Evolutionary conservation across 2,113 vertebrate genomes (phyloP), one percentile per base, ranked within the genome.

Genomic region (Oreotrochilus melanogaster): DNA sequence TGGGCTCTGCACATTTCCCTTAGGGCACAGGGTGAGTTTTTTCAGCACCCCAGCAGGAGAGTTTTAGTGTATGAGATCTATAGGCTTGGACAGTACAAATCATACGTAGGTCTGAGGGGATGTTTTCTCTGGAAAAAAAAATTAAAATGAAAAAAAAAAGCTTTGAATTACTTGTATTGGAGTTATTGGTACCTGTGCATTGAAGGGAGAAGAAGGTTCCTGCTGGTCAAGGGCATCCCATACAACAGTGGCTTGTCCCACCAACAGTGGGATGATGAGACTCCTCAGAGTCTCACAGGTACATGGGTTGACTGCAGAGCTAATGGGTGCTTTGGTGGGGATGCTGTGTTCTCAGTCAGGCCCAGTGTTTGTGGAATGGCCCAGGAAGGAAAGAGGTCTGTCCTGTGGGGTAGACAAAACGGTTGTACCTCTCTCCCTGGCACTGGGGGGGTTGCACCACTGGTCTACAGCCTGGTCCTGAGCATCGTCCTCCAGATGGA

Each of bases 281-380:
- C 39, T 39, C 39, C 39, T 39, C 39, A 39, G 39, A 39, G 39
- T 11, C 39, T 39, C 39, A 39, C 39, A 39, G 39, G 39, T 39
- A 39, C 39, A 39, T 39, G 39, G 39, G 39, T 39, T 39, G 25
- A 12, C 14, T 6, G 15, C 43, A 14, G 48, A 51, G 28, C 10
- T 11, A 4, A 0, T 0, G 2, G 43, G 35, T 39, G 69, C 69
- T 54, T n/a, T 50, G 45, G n/a, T 33, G 28, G 60, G 37, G 61
- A 18, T 1, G 0, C 14, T 7, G 65, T 56, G 35, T 28, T 16
- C 18, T 8, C 3, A 16, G 6, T n/a, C 33, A 6, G 48, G 7
- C 8, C 21, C 1, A 0, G n/a, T 0, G 0, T 11, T 11, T 43
- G 25, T 19, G 24, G 7, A 22, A 53, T 1, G 1, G 30, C 16